Percentiles rank a stretch among this genome's conserved stretches.
Evolutionary conservation across 2,113 vertebrate species (phyloP).

Genomic region (Hemicordylus capensis): DNA sequence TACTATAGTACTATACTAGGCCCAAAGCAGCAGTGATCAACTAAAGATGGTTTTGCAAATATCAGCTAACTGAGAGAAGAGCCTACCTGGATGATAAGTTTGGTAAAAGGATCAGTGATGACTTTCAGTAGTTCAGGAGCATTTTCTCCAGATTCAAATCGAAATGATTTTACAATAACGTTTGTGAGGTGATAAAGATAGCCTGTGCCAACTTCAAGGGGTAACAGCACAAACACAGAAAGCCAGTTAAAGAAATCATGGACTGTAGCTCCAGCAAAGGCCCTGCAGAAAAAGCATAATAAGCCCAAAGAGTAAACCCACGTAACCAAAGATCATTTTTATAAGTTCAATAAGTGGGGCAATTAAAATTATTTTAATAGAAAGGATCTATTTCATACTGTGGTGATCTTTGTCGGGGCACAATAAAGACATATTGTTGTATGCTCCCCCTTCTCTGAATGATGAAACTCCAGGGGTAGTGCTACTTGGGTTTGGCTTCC

Average conservation of each 20-base stretch:
- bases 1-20: not conserved
- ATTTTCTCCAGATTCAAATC: constrained; percentile 86
- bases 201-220: constrained; percentile 85
- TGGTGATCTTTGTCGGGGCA: not conserved
- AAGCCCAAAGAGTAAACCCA: not conserved
- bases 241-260: constrained; percentile 99
- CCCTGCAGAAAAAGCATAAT: constrained; percentile 69
- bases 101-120: constrained; percentile 94
- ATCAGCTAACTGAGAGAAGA: not conserved
- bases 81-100: constrained; percentile 90
- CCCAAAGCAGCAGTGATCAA: not conserved
- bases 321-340: not conserved
- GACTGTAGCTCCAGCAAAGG: constrained; percentile 93
- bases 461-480: too few species aligned
- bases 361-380: not conserved
- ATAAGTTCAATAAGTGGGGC: not conserved
- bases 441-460: not conserved
- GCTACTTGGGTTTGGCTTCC: too few species aligned
- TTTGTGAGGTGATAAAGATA: constrained; percentile 87
- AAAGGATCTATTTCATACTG: not conserved
- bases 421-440: not conserved
- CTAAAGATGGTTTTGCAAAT: not conserved
- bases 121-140: constrained; percentile 93
- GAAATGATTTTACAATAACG: constrained; percentile 83
- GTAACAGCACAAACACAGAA: constrained; percentile 87